Base-by-base conservation (phyloP, 2,113 vertebrate species). In the Hiodon tergisus region DNA sequence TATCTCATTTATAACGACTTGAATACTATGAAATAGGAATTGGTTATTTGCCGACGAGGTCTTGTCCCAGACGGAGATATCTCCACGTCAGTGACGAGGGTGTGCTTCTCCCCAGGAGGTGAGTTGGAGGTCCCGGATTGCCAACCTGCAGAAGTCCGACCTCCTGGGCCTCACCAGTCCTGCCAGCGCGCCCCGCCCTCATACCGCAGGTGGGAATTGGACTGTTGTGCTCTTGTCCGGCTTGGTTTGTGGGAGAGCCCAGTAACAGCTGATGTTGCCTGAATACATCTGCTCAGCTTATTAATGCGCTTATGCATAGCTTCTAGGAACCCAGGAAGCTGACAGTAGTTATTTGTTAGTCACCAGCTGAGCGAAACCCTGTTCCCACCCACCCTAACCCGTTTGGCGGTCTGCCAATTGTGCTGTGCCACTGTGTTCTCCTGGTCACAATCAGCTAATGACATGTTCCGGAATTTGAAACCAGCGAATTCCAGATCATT, bases 81-180 rank as follows among this genome's bases (percentile, higher is more conserved):
- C 31, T 31, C 31, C 52, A 68, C 11, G 17, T 59, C 10, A 59
- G 47, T 69, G 51, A 51, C 66, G 11, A 65, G 16, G 10, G 4
- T 57, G 3, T 68, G 55, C 47, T 6, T 75, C 17, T 78, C 80
- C 71, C 75, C 80, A 92, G 90, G 92, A 94, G 82, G 89, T 93
- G 78, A 93, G 89, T 84, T 94, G 92, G 92, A 88, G 92, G 78
- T 92, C 91, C 82, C 90, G 92, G 9, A 91, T 93, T 14, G 92
- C 92, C 83, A 94, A 88, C 76, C 84, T 93, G 82, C 92, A 93
- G 86, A 94, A 93, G 87, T 93, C 92, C 0, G 92, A 93, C 82
- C 86, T 93, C 71, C 82, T 94, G 82, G 92, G 92, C 73, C 89
- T 94, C 70, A 94, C 92, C 0, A 89, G 90, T 76, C 91, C 92